phyloP scores from a whole-genome alignment of 2,797 vertebrate species.

The Melanotaenia pygmaea region DNA sequence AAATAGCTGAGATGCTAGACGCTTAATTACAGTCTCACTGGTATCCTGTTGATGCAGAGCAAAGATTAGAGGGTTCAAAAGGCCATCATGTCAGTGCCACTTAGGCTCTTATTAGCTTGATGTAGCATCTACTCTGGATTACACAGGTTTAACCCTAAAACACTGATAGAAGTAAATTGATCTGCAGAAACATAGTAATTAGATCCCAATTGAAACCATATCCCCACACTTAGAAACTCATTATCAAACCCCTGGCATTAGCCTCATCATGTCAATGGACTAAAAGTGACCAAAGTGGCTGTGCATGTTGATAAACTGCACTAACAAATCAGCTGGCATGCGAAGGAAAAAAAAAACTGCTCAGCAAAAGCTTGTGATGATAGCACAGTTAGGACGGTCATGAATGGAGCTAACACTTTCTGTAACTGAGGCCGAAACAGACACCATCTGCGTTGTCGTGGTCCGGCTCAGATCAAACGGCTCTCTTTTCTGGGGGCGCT shows the following conservation, averaged over 20 bases:
- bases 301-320: slow-evolving; percentile 31
- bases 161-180: slow-evolving; percentile 41
- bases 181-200: slow-evolving; percentile 60
- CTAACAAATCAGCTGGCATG: slow-evolving; percentile 23
- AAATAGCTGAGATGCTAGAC: slow-evolving; percentile 40
- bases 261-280: slow-evolving; percentile 20
- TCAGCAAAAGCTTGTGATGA: slow-evolving; percentile 10
- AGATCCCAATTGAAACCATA: slow-evolving; percentile 61
- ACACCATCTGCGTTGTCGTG: slow-evolving; percentile 35
- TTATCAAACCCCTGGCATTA: slow-evolving; percentile 41
- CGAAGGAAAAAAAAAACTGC: slow-evolving; percentile 28
- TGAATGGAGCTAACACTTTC: slow-evolving; percentile 39
- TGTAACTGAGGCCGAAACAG: slow-evolving; percentile 23
- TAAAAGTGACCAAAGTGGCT: slow-evolving; percentile 29
- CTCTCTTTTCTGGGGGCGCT: slow-evolving; percentile 25
- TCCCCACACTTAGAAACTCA: slow-evolving; percentile 45
- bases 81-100: slow-evolving; percentile 26
- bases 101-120: slow-evolving; percentile 45
- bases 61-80: slow-evolving; percentile 52
- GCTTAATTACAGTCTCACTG: background rate
- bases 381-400: slow-evolving; percentile 43
- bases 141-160: slow-evolving; percentile 57
- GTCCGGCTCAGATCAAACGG: slow-evolving; percentile 28
- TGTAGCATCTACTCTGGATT: slow-evolving; percentile 63
- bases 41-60: slow-evolving; percentile 37